Evolutionary conservation across 2,888 invertebrate species (phyloP).

Genomic region (Azorinus chamasolen): DNA sequence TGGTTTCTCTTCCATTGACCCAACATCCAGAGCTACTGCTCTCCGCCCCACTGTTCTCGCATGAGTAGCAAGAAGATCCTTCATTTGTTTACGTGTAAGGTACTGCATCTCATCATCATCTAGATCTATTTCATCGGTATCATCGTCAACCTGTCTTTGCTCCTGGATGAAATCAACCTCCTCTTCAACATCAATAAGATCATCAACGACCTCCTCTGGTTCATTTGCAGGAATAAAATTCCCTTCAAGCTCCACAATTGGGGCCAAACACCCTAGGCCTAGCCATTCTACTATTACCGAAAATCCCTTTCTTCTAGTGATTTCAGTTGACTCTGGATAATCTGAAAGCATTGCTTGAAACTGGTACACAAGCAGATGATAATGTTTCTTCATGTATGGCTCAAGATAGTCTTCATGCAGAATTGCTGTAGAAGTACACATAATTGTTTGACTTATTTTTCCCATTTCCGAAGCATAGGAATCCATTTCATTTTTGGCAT

Average conservation of each 20-base stretch:
- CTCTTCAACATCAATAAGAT: constrained; percentile 64
- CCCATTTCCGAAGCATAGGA: constrained; percentile 63
- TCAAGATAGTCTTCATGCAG: constrained; percentile 73
- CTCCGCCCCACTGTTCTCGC: constrained; percentile 31
- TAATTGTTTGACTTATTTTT: constrained; percentile 62
- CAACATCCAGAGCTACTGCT: constrained; percentile 51
- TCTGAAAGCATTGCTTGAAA: constrained; percentile 39
- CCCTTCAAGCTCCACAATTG: constrained; percentile 50
- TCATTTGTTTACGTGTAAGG: background rate
- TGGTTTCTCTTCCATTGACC: constrained; percentile 32
- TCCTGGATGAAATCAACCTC: constrained; percentile 65
- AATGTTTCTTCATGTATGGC: constrained; percentile 47
- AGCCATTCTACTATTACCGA: constrained; percentile 72
- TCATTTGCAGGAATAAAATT: constrained; percentile 15
- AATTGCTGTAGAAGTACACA: constrained; percentile 69
- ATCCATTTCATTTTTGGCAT: constrained; percentile 64
- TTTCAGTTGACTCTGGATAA: constrained; percentile 23
- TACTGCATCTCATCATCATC: constrained; percentile 23
- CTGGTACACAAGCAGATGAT: constrained; percentile 29
- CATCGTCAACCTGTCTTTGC: constrained; percentile 60
- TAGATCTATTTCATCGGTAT: constrained; percentile 57
- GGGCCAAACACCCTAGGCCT: constrained; percentile 61
- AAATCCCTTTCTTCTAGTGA: constrained; percentile 3
- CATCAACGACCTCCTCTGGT: constrained; percentile 35
- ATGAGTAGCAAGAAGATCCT: constrained; percentile 1